Base-by-base conservation (phyloP, 1,140 invertebrate species). In the Melanaphis sacchari region DNA sequence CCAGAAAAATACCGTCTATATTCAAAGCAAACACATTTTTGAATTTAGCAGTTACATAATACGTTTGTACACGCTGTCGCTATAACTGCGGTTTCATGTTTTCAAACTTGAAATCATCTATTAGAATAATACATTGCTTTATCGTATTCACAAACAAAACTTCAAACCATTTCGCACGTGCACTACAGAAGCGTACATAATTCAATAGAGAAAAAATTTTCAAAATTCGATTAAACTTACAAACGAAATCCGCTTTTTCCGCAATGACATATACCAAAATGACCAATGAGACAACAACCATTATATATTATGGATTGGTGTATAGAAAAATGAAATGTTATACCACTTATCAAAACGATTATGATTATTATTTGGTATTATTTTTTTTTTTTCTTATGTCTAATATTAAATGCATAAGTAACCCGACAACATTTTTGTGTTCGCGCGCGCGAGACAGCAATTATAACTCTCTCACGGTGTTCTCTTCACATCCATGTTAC, bases 391-490 rank as follows among this genome's bases (percentile, higher is more conserved):
- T 76, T 76, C 59, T n/a, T 76, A 36, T 76, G 18, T 18, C 82
- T 40, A 36, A 91, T 76, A 76, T 91, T 66, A 91, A 82, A 91
- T 91, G 31, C 54, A 46, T 46, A 82, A 92, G 36, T 91, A 91
- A 91, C 52, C 90, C 46, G 36, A 90, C 89, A 41, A 90, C 89
- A 66, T 90, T 90, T 54, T 90, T 66, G 54, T 21, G 54, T 40
- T 38, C 89, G 89, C 76, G 81, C n/a, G 8, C 89, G 9, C 43
- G 43, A n/a, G 91, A 84, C 91, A 54, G 91, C 46, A 85, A 92
- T 92, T 92, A 92, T 93, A 93, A 93, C 46, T 93, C 91, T 93
- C 91, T 93, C 91, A 93, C 91, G 91, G 91, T 93, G 91, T 52
- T 84, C 91, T 38, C 91, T n/a, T 21, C 59, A 40, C 31, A 21